Base-by-base conservation (phyloP, 1,140 invertebrate genomes). In the Triops longicaudatus region DNA sequence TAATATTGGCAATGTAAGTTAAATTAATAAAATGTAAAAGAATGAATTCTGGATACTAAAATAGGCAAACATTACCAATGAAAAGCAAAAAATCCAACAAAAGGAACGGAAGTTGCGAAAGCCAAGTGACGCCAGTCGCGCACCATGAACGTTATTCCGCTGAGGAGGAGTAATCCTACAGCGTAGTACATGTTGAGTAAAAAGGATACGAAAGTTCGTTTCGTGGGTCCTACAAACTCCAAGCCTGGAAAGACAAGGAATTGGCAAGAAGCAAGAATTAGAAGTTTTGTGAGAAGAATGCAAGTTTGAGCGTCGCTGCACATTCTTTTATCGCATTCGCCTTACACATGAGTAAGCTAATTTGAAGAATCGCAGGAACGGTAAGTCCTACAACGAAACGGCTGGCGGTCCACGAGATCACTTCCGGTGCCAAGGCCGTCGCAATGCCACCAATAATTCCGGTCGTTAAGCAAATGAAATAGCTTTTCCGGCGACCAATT, bases 181-280 rank as follows among this genome's bases (percentile, higher is more conserved):
- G 77, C 80, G 77, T 81, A 81, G 72, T 79, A 81, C 44, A 81
- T 77, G n/a, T 78, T 80, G 37, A 78, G 76, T 50, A 81, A 76
- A 12, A 81, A 77, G 26, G 81, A 80, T 26, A 80, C 80, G 63
- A 81, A 79, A 26, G 80, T 81, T 77, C 81, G 75, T 76, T 80
- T 81, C 9, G 80, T 76, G 44, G 79, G 80, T 12, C 78, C 81
- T 73, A 81, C 80, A 27, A 81, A 77, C 72, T 81, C 81, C 75
- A 81, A 71, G 26, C 76, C 76, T 77, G 42, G 10, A 41, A 11
- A 9, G 26, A 63, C 14, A 17, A 63, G 3, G 50, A 63, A 22
- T 22, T 63, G 14, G 22, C 14, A 3, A 63, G 22, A 1, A 22
- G 50, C 75, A 76, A 22, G 26, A 72, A 44, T 31, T n/a, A 22